Percentiles rank a stretch among this genome's conserved stretches.
phyloP scores from a whole-genome alignment of 2,113 vertebrate species.

The Clarias batrachus region DNA sequence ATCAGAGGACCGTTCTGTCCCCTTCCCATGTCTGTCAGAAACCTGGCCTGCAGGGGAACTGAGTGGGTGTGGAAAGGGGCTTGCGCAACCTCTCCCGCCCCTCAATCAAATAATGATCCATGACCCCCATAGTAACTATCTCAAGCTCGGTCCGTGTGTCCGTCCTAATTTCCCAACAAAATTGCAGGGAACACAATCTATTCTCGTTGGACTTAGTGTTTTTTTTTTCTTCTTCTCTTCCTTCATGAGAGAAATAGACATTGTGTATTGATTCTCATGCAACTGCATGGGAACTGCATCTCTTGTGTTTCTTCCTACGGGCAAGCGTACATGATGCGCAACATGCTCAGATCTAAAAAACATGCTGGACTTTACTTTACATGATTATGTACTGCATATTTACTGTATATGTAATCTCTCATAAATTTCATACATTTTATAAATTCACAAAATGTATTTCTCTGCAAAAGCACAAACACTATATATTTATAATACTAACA shows the following conservation, averaged over 20 bases:
- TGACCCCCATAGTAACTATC: constrained; percentile 44
- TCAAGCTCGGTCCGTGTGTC: constrained; percentile 43
- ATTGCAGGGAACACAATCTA: constrained; percentile 65
- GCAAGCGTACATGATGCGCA: neutral
- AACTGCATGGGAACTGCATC: constrained; percentile 65
- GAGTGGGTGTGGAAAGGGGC: constrained; percentile 46
- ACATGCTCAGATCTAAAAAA: neutral
- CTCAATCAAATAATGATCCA: constrained; percentile 55
- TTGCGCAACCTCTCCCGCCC: constrained; percentile 6
- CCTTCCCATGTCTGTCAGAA: constrained; percentile 21
- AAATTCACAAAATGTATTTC: too few relatives aligned
- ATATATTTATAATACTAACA: too few relatives aligned
- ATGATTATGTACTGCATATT: neutral
- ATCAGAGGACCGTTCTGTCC: neutral
- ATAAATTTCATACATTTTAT: too few relatives aligned
- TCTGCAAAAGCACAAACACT: too few relatives aligned
- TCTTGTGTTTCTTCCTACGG: neutral
- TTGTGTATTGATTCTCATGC: constrained; percentile 71
- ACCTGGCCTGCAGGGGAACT: constrained; percentile 14
- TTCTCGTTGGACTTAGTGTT: constrained; percentile 63
- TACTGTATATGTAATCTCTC: neutral
- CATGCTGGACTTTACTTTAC: neutral
- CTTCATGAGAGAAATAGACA: constrained; percentile 68
- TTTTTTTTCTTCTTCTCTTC: constrained; percentile 47
- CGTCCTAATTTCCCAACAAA: constrained; percentile 68